phyloP scores from a whole-genome alignment of 23 tunicate species.

The Pegea sp. region DNA sequence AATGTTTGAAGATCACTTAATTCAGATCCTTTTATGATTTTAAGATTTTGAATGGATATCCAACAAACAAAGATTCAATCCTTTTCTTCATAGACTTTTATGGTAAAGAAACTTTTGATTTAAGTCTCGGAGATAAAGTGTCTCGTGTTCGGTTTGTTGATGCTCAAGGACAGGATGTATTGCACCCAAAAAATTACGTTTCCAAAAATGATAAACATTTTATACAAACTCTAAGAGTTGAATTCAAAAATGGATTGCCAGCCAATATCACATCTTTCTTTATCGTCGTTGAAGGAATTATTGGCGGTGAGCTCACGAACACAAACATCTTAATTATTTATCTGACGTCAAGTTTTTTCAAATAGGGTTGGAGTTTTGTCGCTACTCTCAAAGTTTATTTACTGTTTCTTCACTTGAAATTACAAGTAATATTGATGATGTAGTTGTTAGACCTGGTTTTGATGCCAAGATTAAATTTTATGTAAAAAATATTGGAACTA shows the following conservation, averaged over 20 bases:
- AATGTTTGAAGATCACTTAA: not conserved
- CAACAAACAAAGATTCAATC: slow-evolving; percentile 6
- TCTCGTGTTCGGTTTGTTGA: slow-evolving; percentile 1
- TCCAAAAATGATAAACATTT: too few relatives aligned
- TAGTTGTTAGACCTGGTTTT: too few relatives aligned
- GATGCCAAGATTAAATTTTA: too few relatives aligned
- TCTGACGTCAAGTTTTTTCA: too few relatives aligned
- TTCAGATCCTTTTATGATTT: too few relatives aligned
- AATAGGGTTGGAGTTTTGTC: too few relatives aligned
- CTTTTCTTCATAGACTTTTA: slow-evolving; percentile 6
- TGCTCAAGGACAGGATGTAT: slow-evolving; percentile 9
- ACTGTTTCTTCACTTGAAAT: too few relatives aligned
- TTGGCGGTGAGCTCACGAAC: too few relatives aligned
- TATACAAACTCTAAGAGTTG: not conserved
- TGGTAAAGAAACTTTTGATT: slow-evolving; percentile 3
- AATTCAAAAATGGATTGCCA: not conserved
- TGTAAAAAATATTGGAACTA: too few relatives aligned
- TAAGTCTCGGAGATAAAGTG: not conserved
- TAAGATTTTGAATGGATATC: slow-evolving; percentile 14
- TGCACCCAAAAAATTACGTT: not conserved
- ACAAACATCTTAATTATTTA: too few relatives aligned
- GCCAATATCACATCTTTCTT: slow-evolving; percentile 7
- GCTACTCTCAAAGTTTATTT: too few relatives aligned
- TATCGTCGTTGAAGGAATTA: slow-evolving; percentile 17
- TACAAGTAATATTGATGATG: too few relatives aligned